Percentiles rank a stretch among this genome's conserved stretches.
Conservation (phyloP, 1,140 invertebrate species). For the Pygmarrhopalites habei region DNA sequence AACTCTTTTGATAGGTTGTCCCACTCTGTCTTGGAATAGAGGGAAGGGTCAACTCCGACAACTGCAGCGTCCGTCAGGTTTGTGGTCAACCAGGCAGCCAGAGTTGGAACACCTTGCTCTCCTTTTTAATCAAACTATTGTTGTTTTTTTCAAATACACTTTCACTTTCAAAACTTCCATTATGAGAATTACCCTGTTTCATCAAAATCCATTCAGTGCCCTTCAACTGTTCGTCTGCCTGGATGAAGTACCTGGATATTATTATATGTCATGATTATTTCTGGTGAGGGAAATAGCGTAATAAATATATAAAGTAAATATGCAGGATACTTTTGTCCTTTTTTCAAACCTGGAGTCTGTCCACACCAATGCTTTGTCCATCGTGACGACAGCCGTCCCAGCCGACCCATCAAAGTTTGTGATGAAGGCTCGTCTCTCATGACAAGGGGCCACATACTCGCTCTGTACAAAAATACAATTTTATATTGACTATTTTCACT, state of each 20-base stretch:
- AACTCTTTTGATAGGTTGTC: slow-evolving; percentile 52
- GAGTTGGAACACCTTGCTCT: slow-evolving; percentile 54
- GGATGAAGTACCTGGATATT: slow-evolving; percentile 85
- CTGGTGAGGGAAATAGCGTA: no score
- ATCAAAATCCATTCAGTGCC: slow-evolving; percentile 61
- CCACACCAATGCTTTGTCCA: slow-evolving; percentile 72
- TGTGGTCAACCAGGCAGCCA: slow-evolving; percentile 65
- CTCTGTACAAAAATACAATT: not conserved
- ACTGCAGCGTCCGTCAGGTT: slow-evolving; percentile 61
- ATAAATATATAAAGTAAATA: no score
- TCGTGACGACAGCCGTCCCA: slow-evolving; percentile 73
- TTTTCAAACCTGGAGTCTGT: slow-evolving; percentile 94
- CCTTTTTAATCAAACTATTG: not conserved
- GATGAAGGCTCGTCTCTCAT: slow-evolving; percentile 71
- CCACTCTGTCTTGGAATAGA: slow-evolving; percentile 68
- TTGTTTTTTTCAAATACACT: not conserved
- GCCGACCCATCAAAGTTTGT: slow-evolving; percentile 79
- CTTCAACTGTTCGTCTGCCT: slow-evolving; percentile 63
- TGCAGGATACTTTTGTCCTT: no score
- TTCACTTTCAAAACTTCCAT: not conserved
- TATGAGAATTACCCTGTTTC: slow-evolving; percentile 51
- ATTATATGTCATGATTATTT: no score
- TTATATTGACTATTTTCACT: not conserved
- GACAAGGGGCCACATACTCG: slow-evolving; percentile 46
- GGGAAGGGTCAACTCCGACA: slow-evolving; percentile 73